Conservation (phyloP, 2,888 invertebrate species). For the Gryllus longicercus region DNA sequence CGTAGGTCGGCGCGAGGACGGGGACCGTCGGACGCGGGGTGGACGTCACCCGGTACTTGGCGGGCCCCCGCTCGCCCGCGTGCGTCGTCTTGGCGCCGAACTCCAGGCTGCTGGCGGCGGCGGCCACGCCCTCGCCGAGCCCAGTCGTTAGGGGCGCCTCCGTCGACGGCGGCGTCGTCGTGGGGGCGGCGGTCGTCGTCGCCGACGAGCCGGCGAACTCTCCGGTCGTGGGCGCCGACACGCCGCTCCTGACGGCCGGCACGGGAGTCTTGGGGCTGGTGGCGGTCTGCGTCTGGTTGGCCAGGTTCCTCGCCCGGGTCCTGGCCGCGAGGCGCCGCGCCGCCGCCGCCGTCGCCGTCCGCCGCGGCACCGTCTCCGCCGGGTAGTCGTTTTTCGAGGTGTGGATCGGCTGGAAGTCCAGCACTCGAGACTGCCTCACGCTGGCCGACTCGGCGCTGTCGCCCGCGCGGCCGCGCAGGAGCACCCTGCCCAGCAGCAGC, state of each 20-base stretch:
- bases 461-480: background rate
- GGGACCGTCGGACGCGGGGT: too few relatives aligned
- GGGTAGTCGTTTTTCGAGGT: background rate
- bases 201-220: background rate
- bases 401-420: constrained; percentile 1
- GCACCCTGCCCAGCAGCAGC: background rate
- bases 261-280: too few relatives aligned
- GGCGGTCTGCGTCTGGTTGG: too few relatives aligned
- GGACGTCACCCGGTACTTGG: background rate
- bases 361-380: background rate
- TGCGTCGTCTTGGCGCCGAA: background rate
- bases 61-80: background rate
- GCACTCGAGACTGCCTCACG: background rate
- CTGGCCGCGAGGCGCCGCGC: background rate
- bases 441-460: background rate
- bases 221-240: background rate
- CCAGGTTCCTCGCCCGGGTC: background rate
- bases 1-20: background rate
- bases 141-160: background rate
- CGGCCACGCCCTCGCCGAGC: background rate
- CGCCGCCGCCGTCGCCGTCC: background rate
- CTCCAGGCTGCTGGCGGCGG: background rate
- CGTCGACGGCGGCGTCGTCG: background rate
- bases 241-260: too few relatives aligned
- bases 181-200: background rate